A percentile compares a stretch with the other conserved stretches of the same genome.
Evolutionary conservation across 2,113 vertebrate genomes (phyloP).

Genomic region (Etia nguti): DNA sequence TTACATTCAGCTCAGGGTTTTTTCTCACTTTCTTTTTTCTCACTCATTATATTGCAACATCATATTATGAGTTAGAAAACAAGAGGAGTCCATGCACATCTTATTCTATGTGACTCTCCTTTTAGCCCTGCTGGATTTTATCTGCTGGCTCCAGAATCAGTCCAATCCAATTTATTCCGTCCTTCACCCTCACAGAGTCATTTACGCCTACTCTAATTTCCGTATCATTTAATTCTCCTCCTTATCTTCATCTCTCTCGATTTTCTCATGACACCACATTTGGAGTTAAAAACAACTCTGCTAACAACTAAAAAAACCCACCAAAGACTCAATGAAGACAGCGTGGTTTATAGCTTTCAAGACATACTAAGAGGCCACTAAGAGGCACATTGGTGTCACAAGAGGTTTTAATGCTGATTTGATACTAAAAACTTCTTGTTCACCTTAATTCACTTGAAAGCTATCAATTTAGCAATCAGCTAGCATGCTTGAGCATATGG

Average conservation of each 20-base stretch:
- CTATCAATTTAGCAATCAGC: neutral
- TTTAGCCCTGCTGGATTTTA: constrained; percentile 38
- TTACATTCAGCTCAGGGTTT: neutral
- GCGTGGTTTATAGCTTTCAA: neutral
- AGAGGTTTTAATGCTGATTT: neutral
- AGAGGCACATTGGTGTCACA: neutral
- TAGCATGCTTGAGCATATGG: neutral
- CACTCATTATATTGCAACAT: neutral
- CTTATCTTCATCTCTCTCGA: constrained; percentile 10
- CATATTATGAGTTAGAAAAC: neutral
- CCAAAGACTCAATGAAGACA: constrained; percentile 1
- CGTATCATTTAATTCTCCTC: constrained; percentile 57
- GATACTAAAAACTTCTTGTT: neutral
- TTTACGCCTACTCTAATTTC: constrained; percentile 50
- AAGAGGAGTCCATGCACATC: neutral
- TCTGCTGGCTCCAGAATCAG: constrained; percentile 43
- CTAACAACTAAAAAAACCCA: neutral
- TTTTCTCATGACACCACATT: constrained; percentile 34
- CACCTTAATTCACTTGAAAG: neutral
- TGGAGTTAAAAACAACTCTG: neutral
- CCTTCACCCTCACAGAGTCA: constrained; percentile 54
- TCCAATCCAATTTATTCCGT: constrained; percentile 52
- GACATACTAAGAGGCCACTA: neutral
- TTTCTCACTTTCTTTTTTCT: neutral
- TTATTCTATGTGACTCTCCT: neutral